These are phyloP conservation scores for Poeciliopsis retropinna DNA, from an alignment of 2,113 vertebrate genomes.

Conservation along the genomic window DNA sequence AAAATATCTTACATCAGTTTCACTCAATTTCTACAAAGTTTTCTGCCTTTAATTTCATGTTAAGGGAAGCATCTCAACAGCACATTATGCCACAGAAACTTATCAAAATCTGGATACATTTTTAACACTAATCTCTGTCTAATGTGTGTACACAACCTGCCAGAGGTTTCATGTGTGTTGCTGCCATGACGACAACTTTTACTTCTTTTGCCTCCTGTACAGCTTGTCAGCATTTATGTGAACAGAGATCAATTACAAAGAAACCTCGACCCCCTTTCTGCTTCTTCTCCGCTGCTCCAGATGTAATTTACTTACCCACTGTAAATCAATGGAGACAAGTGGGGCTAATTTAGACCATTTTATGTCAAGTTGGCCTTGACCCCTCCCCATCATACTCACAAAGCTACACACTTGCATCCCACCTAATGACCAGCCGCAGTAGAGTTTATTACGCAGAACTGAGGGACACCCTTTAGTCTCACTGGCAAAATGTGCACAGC, in stretches of 20 bases:
- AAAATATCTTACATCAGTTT: not conserved
- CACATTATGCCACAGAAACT: not conserved
- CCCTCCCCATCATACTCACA: constrained; percentile 58
- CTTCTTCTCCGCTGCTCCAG: constrained; percentile 47
- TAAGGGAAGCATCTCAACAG: not conserved
- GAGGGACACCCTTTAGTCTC: constrained; percentile 43
- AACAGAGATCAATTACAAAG: constrained; percentile 62
- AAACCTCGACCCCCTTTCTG: constrained; percentile 23
- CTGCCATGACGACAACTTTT: constrained; percentile 30
- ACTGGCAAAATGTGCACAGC: constrained; percentile 23
- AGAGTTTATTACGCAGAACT: constrained; percentile 76
- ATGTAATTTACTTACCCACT: constrained; percentile 75
- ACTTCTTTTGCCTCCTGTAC: constrained; percentile 16
- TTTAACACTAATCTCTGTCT: not conserved
- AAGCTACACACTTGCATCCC: constrained; percentile 30
- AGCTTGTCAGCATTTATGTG: constrained; percentile 37
- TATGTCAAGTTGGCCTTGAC: constrained; percentile 82
- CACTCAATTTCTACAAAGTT: not conserved
- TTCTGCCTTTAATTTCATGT: not conserved
- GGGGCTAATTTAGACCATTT: constrained; percentile 82
- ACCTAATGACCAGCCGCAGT: constrained; percentile 63
- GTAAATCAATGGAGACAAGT: constrained; percentile 81
- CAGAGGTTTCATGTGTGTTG: constrained; percentile 33
- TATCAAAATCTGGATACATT: not conserved
- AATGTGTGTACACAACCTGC: not conserved